These are phyloP conservation scores for Drosophila mayaguana DNA, from an alignment of 2,888 invertebrate genomes.

Conservation along the genomic window DNA sequence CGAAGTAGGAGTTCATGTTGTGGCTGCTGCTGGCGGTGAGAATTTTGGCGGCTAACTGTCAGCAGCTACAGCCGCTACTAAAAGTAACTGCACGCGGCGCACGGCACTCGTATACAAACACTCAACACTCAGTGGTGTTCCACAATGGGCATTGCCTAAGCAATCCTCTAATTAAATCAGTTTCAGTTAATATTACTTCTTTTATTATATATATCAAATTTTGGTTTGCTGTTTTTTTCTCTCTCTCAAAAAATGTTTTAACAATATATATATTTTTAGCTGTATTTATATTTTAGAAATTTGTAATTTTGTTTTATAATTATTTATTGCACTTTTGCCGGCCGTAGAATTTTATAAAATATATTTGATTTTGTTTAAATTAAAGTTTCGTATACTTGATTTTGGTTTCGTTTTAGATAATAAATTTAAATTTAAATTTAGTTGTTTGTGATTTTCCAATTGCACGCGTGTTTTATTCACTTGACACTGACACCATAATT, in stretches of 20 bases:
- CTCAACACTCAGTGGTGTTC: slow-evolving; percentile 12
- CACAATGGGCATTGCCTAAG: slow-evolving; percentile 23
- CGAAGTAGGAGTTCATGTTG: slow-evolving; percentile 97
- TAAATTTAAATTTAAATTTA: not conserved
- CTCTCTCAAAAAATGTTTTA: slow-evolving; percentile 34
- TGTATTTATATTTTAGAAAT: not conserved
- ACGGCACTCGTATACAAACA: slow-evolving; percentile 29
- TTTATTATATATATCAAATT: slow-evolving; percentile 9
- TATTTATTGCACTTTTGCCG: slow-evolving; percentile 66
- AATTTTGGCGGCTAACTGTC: slow-evolving; percentile 84
- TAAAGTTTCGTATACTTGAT: slow-evolving; percentile 57
- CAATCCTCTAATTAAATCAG: slow-evolving; percentile 1
- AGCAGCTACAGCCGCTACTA: slow-evolving; percentile 66
- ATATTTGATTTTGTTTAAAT: slow-evolving; percentile 14
- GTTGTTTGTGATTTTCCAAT: slow-evolving; percentile 34
- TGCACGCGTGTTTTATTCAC: slow-evolving; percentile 55
- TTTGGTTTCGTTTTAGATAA: slow-evolving; percentile 52
- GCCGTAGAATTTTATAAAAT: slow-evolving; percentile 39
- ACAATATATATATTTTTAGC: slow-evolving; percentile 14
- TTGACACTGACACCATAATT: slow-evolving; percentile 43
- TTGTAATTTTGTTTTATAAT: slow-evolving; percentile 4
- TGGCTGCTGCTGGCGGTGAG: slow-evolving; percentile 84
- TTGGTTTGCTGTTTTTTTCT: slow-evolving; percentile 15
- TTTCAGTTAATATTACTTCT: slow-evolving; percentile 16
- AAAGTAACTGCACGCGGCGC: slow-evolving; percentile 62